phyloP scores from a whole-genome alignment of 2,113 vertebrate species.

The Chiloscyllium plagiosum region DNA sequence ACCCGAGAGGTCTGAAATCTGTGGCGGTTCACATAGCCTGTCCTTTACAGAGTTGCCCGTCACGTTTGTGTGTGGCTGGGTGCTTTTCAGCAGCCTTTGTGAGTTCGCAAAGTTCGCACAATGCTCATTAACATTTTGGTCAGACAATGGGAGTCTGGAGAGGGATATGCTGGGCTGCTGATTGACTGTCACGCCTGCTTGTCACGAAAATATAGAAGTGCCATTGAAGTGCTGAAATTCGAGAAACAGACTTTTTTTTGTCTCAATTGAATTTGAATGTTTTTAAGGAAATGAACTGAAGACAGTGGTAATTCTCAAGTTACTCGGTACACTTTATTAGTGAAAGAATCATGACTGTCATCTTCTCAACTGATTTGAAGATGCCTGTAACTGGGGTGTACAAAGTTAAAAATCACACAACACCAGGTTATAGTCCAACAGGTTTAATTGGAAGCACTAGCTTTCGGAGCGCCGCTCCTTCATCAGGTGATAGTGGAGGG shows the following conservation, averaged over 20 bases:
- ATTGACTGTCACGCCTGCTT: neutral
- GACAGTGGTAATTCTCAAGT: no score
- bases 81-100: neutral
- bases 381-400: no score
- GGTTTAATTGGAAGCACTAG: no score
- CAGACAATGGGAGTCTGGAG: slow-evolving; percentile 9
- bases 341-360: neutral
- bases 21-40: neutral
- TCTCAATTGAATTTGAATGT: neutral
- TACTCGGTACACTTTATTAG: neutral
- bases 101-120: neutral
- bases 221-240: neutral
- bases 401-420: no score
- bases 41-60: neutral
- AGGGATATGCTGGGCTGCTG: neutral
- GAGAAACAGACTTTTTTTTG: neutral
- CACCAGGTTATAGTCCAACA: no score
- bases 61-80: neutral
- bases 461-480: no score
- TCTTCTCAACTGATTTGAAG: no score
- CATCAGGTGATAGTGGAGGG: no score
- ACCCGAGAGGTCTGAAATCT: neutral
- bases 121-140: slow-evolving; percentile 12
- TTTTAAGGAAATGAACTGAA: neutral
- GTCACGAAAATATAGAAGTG: neutral